Percentiles rank a stretch among this genome's conserved stretches.
Conservation (phyloP, 2,888 invertebrate genomes). For the Patella caerulea region DNA sequence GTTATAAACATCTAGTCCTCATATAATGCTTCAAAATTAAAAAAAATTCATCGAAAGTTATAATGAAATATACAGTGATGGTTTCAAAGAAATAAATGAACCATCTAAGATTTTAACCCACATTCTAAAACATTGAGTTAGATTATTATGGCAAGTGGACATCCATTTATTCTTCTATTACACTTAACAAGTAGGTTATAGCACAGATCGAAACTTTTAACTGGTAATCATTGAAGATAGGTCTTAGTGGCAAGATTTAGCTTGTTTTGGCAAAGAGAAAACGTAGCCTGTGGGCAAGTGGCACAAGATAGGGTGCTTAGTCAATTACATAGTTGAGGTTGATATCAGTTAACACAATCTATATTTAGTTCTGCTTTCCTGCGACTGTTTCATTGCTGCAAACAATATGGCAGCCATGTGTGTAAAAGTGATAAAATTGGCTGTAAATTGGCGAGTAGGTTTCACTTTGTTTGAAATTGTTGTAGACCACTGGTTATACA, state of each 20-base stretch:
- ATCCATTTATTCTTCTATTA: slow-evolving; percentile 5
- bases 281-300: slow-evolving; percentile 9
- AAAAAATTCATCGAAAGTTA: too few species aligned
- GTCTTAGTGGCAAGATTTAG: not conserved
- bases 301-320: slow-evolving; percentile 10
- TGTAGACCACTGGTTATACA: slow-evolving; percentile 12
- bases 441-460: slow-evolving; percentile 6
- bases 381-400: slow-evolving; percentile 9
- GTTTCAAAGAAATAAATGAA: too few species aligned
- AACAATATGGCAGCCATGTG: slow-evolving; percentile 9
- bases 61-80: too few species aligned
- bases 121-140: slow-evolving; percentile 1
- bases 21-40: too few species aligned
- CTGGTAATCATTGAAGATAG: slow-evolving; percentile 2
- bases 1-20: too few species aligned
- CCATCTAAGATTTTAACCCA: not conserved
- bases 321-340: slow-evolving; percentile 13
- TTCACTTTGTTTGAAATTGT: slow-evolving; percentile 9
- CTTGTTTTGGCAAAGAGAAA: slow-evolving; percentile 11
- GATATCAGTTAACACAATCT: slow-evolving; percentile 12
- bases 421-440: slow-evolving; percentile 10
- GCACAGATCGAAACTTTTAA: slow-evolving; percentile 4
- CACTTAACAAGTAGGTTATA: not conserved
- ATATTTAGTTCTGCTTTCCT: slow-evolving; percentile 3
- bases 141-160: slow-evolving; percentile 7